These are phyloP conservation scores for Cheilosia vulpina DNA, from an alignment of 2,888 invertebrate species.

Conservation along the genomic window DNA sequence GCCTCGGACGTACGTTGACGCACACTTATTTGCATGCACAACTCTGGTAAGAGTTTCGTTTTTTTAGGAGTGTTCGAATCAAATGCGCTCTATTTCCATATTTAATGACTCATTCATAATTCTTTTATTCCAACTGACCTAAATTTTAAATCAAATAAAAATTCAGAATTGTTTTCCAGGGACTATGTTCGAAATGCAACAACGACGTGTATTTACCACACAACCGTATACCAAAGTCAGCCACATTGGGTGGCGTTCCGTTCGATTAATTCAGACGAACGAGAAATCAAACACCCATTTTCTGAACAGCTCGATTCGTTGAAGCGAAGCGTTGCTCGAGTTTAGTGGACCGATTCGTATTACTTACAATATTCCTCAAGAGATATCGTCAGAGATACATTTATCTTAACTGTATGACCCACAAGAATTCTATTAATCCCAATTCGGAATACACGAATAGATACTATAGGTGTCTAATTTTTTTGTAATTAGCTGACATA, in stretches of 20 bases:
- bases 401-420: constrained; percentile 39
- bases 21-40: constrained; percentile 44
- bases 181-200: constrained; percentile 37
- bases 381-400: not conserved
- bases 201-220: not conserved
- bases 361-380: constrained; percentile 31
- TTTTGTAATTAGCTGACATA: not conserved
- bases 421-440: constrained; percentile 31
- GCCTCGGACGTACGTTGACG: not conserved
- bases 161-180: constrained; percentile 24
- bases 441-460: constrained; percentile 29
- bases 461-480: not conserved
- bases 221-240: not conserved
- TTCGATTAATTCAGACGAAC: constrained; percentile 57
- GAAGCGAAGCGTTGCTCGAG: constrained; percentile 57
- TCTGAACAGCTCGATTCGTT: constrained; percentile 44
- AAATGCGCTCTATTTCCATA: constrained; percentile 57
- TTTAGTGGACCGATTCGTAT: constrained; percentile 65
- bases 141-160: constrained; percentile 30
- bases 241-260: constrained; percentile 57
- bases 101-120: constrained; percentile 69
- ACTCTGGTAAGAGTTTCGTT: constrained; percentile 13
- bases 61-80: constrained; percentile 43
- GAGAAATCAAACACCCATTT: constrained; percentile 62
- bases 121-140: constrained; percentile 57